Conservation (phyloP, 1,140 invertebrate genomes). For the Helicoverpa zea region DNA sequence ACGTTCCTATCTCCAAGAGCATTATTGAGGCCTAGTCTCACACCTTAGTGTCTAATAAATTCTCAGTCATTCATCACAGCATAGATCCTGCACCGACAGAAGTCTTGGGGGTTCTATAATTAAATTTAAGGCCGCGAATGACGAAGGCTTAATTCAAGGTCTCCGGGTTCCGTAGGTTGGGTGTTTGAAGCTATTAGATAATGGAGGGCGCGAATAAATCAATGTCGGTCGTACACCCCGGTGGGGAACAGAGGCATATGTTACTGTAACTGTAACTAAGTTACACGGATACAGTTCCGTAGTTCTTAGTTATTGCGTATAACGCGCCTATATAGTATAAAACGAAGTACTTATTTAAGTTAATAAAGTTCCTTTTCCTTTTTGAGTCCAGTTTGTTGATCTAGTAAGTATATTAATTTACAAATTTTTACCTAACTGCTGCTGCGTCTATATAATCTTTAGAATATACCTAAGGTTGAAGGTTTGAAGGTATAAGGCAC, state of each 20-base stretch:
- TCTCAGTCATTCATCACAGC: background rate
- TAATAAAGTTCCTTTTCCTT: too few species aligned
- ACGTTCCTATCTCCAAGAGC: too few species aligned
- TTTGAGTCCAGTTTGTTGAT: too few species aligned
- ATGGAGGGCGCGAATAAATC: constrained; percentile 39
- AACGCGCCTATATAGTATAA: too few species aligned
- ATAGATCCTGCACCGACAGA: constrained; percentile 3
- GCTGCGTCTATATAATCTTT: too few species aligned
- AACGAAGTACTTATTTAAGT: too few species aligned
- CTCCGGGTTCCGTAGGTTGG: background rate
- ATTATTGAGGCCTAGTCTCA: too few species aligned
- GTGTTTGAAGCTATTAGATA: constrained; percentile 33
- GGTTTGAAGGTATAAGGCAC: too few species aligned
- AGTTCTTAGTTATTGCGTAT: too few species aligned
- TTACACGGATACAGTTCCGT: background rate
- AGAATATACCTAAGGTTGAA: too few species aligned
- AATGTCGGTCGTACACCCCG: background rate
- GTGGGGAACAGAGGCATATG: background rate
- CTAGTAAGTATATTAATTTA: too few species aligned
- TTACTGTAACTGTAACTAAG: constrained; percentile 3
- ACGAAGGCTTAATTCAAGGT: constrained; percentile 13
- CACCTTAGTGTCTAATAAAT: background rate
- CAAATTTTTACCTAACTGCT: too few species aligned
- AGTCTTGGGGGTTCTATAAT: constrained; percentile 14
- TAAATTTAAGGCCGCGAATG: constrained; percentile 21